Evolutionary conservation across 92 coral and sea anemone species (phyloP).

Genomic region (Epizoanthus rinbou): DNA sequence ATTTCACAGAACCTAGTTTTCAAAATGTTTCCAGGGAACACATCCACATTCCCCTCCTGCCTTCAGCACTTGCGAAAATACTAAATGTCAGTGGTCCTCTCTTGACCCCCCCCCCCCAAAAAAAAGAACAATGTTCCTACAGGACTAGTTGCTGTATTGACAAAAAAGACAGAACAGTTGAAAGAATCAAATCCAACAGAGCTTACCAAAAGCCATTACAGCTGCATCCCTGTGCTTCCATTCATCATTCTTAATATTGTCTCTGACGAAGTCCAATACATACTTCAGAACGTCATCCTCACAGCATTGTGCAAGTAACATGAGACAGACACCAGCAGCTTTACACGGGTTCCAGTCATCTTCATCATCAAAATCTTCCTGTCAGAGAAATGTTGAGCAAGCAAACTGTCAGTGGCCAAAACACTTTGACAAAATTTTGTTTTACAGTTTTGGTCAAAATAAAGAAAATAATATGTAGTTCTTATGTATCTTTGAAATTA

Average conservation of each 20-base stretch:
- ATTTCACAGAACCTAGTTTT: too few species aligned
- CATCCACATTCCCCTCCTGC: too few species aligned
- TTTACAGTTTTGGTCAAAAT: too few species aligned
- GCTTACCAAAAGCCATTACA: conserved; percentile 98
- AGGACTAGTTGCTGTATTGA: too few species aligned
- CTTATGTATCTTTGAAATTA: too few species aligned
- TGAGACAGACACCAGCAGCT: conserved; percentile 96
- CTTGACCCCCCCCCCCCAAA: too few species aligned
- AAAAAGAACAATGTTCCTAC: too few species aligned
- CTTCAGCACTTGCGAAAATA: too few species aligned
- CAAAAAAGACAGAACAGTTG: too few species aligned
- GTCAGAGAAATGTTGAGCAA: conserved; percentile 4
- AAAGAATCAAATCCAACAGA: neutral
- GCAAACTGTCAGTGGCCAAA: neutral
- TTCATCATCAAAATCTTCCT: conserved; percentile 99
- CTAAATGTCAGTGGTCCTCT: too few species aligned
- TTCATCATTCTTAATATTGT: conserved; percentile 57
- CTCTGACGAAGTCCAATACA: conserved; percentile 68
- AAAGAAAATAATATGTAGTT: too few species aligned
- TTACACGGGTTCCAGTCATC: conserved; percentile 99
- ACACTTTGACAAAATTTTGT: neutral
- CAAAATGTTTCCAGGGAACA: too few species aligned
- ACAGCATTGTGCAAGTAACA: conserved; percentile 97
- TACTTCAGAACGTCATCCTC: conserved; percentile 71
- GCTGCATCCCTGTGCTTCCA: conserved; percentile 95